Conservation (phyloP, 2,797 vertebrate species). For the Catostomus latipinnis region DNA sequence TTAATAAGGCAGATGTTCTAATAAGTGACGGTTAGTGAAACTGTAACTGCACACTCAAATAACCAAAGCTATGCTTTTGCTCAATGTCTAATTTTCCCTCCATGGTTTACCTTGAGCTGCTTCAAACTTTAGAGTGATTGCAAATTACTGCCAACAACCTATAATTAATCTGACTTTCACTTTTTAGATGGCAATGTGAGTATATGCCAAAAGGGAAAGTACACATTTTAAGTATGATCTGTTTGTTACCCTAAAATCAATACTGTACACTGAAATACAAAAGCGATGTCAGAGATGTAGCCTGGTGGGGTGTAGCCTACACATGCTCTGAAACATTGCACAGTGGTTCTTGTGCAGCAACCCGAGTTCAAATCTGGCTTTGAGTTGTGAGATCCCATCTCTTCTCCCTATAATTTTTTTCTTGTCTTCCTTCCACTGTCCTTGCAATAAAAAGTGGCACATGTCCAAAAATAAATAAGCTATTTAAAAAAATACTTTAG, state of each 20-base stretch:
- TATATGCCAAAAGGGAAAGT: background rate
- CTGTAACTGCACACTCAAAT: constrained; percentile 39
- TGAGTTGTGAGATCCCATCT: no score
- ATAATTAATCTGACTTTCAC: constrained; percentile 14
- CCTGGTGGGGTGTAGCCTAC: background rate
- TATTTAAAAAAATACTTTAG: no score
- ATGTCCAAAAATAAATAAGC: no score
- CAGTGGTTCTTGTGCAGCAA: background rate
- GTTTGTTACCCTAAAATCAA: constrained; percentile 5
- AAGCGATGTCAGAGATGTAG: background rate
- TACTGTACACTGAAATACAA: background rate
- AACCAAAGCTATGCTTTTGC: constrained; percentile 32
- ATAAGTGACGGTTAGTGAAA: constrained; percentile 40
- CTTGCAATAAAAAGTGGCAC: no score
- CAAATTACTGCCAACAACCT: background rate
- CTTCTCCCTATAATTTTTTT: no score
- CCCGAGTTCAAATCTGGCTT: no score
- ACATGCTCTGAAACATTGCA: background rate
- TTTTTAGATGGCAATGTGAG: background rate
- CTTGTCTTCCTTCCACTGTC: no score
- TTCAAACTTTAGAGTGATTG: background rate
- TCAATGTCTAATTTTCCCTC: constrained; percentile 30
- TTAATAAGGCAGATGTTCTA: constrained; percentile 31
- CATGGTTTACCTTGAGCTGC: background rate
- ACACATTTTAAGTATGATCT: background rate